phyloP scores from a whole-genome alignment of 2,888 invertebrate genomes.

The Branchellion lobata region DNA sequence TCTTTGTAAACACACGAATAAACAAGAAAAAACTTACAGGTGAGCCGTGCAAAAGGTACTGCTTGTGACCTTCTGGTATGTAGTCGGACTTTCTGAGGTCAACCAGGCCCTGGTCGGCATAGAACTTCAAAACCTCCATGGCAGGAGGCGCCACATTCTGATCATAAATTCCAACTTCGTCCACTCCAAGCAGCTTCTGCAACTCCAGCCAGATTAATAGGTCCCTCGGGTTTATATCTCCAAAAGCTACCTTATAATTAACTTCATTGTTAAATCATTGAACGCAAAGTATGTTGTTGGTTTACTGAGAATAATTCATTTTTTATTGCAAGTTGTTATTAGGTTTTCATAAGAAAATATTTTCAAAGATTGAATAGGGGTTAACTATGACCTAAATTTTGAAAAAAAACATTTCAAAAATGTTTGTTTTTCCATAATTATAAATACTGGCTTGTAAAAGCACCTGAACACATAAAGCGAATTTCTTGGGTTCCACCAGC shows the following conservation, averaged over 20 bases:
- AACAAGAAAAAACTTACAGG: background rate
- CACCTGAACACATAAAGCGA: conserved; percentile 47
- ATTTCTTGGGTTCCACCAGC: conserved; percentile 41
- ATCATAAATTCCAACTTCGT: conserved; percentile 45
- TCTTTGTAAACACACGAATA: too few relatives aligned
- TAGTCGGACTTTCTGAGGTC: conserved; percentile 24
- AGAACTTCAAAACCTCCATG: conserved; percentile 39
- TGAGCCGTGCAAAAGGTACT: conserved; percentile 30
- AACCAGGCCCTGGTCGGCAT: conserved; percentile 41
- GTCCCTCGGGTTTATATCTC: conserved; percentile 10
- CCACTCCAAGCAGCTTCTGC: conserved; percentile 44
- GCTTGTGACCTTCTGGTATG: conserved; percentile 39
- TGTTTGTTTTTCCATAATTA: too few relatives aligned
- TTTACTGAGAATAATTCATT: too few relatives aligned
- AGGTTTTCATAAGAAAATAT: too few relatives aligned
- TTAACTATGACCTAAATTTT: background rate
- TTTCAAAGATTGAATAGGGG: too few relatives aligned
- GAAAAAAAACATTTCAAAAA: too few relatives aligned
- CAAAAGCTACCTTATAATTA: conserved; percentile 36
- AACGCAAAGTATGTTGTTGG: too few relatives aligned
- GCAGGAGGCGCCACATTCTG: conserved; percentile 13
- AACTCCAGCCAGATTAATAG: conserved; percentile 49
- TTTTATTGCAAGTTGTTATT: too few relatives aligned
- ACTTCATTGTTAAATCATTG: too few relatives aligned
- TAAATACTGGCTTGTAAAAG: too few relatives aligned